A percentile compares a stretch with the other conserved stretches of the same genome.
phyloP scores from a whole-genome alignment of 2,888 invertebrate genomes.

The Synanthedon andrenaeformis region DNA sequence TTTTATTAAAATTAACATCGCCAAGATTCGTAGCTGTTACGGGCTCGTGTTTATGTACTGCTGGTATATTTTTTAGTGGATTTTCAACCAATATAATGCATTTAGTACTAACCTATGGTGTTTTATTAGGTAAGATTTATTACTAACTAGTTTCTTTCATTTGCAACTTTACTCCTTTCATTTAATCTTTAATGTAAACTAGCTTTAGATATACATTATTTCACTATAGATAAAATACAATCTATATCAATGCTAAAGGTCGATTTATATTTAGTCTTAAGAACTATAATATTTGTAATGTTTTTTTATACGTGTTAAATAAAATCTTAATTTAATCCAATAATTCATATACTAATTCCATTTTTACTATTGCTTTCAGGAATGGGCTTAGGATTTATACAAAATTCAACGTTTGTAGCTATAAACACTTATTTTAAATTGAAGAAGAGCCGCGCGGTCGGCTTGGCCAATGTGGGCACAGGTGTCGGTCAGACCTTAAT shows the following conservation, averaged over 20 bases:
- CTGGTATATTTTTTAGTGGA: slow-evolving; percentile 57
- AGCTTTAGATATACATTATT: not conserved
- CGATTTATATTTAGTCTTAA: no score
- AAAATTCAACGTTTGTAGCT: slow-evolving; percentile 78
- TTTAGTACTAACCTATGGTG: slow-evolving; percentile 54
- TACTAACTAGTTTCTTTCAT: not conserved
- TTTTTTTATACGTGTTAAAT: no score
- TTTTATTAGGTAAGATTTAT: slow-evolving; percentile 50
- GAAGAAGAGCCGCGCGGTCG: slow-evolving; percentile 79
- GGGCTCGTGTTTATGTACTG: slow-evolving; percentile 47
- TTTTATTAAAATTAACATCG: slow-evolving; percentile 67
- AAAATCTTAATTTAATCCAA: no score
- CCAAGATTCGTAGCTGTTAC: slow-evolving; percentile 52
- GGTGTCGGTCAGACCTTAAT: slow-evolving; percentile 81
- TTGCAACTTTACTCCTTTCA: slow-evolving; percentile 17
- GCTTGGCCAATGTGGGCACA: slow-evolving; percentile 80
- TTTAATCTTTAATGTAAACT: no score
- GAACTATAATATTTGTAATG: no score
- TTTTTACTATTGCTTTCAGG: slow-evolving; percentile 47
- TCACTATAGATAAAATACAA: no score
- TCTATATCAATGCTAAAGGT: no score
- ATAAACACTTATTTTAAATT: slow-evolving; percentile 78
- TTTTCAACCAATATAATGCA: slow-evolving; percentile 55
- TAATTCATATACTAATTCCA: no score
- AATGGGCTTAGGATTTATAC: slow-evolving; percentile 77